Base-by-base conservation (phyloP, 1,140 invertebrate genomes). In the Drosophila asahinai region DNA sequence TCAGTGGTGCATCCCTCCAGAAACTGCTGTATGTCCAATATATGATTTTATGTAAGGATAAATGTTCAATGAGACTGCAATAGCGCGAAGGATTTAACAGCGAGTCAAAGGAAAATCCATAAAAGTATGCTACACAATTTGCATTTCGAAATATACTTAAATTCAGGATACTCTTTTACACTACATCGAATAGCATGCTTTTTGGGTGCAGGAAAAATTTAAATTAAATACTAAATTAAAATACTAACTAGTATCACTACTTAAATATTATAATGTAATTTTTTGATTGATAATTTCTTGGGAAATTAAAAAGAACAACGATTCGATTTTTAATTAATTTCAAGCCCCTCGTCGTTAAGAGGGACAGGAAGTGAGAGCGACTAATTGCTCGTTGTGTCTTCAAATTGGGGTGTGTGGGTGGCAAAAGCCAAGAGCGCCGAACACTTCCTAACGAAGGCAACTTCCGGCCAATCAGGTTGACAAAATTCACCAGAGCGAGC, bases 401-500 rank as follows among this genome's bases (percentile, higher is more conserved):
- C 14, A 19, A 40, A 54, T 27, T 33, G 42, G 47, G 25, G 22
- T 19, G 33, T 45, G 49, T 47, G 42, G 7, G 22, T 22, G 25
- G 22, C 70, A 60, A 67, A 60, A 72, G 77, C 87, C 86, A 77
- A 89, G 55, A 70, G 62, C 47, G 66, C 55, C 77, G 76, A 90
- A 89, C 86, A 79, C 66, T 84, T 81, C 78, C 80, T 80, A 90
- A 80, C 84, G 80, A 90, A 74, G 81, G 64, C 81, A 86, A 82
- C 81, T 86, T 75, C 62, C 73, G 78, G 84, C 84, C 84, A 89
- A 89, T 90, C 81, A 81, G 73, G 82, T 86, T 84, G 82, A 86
- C 82, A 86, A 72, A 73, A 52, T 59, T 40, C 74, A 64, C 15
- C 51, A 25, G 40, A 33, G 57, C 59, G 51, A 40, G 54, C 64